These are phyloP conservation scores for Labeo catla DNA, from an alignment of 2,113 vertebrate genomes.

Conservation along the genomic window DNA sequence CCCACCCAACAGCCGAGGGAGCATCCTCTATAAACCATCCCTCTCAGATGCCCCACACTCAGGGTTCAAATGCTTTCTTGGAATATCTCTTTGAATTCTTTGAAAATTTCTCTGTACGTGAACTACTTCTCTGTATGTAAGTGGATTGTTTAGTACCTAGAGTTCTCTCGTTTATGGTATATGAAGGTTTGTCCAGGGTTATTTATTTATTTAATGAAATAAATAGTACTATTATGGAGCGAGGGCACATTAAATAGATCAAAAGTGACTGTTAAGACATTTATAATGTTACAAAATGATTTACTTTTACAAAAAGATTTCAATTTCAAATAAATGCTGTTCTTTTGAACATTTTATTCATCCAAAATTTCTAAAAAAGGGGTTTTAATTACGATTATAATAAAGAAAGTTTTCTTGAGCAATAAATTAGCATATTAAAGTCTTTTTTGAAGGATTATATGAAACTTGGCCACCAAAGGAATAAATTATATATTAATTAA, in stretches of 20 bases:
- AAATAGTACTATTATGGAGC: background rate
- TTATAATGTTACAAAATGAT: background rate
- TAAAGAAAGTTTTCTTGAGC: background rate
- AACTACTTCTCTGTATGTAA: background rate
- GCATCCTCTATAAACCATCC: background rate
- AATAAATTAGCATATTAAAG: background rate
- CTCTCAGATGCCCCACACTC: background rate
- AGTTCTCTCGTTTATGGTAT: background rate
- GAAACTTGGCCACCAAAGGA: background rate
- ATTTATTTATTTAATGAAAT: background rate
- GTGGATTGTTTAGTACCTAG: background rate
- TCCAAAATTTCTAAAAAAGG: background rate
- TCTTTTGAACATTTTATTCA: background rate
- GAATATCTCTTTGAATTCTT: background rate
- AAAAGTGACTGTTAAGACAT: background rate
- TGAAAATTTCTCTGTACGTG: background rate
- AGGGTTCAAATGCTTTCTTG: background rate
- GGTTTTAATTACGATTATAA: background rate
- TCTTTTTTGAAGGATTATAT: background rate
- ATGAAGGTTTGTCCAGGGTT: background rate
- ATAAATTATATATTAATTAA: background rate
- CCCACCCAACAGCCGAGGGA: conserved; percentile 13
- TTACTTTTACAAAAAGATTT: background rate
- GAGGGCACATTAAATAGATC: background rate
- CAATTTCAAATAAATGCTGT: background rate